Conservation (phyloP, 1,140 invertebrate species). For the Tachypleus tridentatus region DNA sequence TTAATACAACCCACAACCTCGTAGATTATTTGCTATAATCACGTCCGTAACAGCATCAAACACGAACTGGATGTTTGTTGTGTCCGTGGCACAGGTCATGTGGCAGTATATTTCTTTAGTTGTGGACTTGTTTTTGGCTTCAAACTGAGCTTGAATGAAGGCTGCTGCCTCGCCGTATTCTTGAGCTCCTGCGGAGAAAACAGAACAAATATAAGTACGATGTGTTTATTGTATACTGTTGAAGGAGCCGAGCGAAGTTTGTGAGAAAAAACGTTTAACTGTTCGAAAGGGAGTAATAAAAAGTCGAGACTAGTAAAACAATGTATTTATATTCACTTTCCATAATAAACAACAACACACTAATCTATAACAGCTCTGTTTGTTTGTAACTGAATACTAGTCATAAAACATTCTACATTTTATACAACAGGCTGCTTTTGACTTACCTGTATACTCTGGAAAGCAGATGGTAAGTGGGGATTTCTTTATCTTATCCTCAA, state of each 20-base stretch:
- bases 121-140: constrained; percentile 98
- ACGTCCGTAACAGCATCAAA: constrained; percentile 99
- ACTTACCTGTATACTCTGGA: constrained; percentile 74
- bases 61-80: constrained; percentile 99
- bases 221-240: no score
- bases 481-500: constrained; percentile 81
- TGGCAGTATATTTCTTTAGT: constrained; percentile 99
- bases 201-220: no score
- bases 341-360: no score
- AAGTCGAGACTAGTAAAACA: no score
- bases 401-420: no score
- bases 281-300: no score
- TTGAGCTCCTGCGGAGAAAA: constrained; percentile 60
- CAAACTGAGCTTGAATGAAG: constrained; percentile 98
- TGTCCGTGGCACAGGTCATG: constrained; percentile 99
- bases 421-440: no score
- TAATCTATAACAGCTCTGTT: no score
- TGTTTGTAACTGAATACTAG: no score
- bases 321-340: no score
- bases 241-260: no score
- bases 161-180: constrained; percentile 96
- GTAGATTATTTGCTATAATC: constrained; percentile 98
- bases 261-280: no score
- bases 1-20: constrained; percentile 94
- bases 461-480: constrained; percentile 92